Conservation (phyloP, 2,888 invertebrate genomes). For the Graphium colonna region DNA sequence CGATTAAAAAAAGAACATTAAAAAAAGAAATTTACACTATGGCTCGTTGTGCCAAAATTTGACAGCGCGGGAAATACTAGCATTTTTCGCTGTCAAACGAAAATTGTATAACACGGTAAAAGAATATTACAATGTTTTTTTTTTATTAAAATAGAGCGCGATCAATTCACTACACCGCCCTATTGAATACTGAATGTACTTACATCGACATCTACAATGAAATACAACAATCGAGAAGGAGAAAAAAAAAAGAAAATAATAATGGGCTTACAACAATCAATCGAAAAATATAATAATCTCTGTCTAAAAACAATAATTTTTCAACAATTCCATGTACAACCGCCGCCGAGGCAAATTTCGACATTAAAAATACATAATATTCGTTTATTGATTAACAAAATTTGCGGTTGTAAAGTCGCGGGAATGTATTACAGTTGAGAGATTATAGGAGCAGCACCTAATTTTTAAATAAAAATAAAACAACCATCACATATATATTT, state of each 20-base stretch:
- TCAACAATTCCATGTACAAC: conserved; percentile 65
- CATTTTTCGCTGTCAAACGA: too few species aligned
- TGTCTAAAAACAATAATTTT: conserved; percentile 64
- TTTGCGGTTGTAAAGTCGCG: conserved; percentile 29
- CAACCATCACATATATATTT: too few species aligned
- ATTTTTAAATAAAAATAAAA: too few species aligned
- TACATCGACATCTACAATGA: conserved; percentile 42
- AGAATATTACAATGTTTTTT: too few species aligned
- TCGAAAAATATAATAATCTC: conserved; percentile 74
- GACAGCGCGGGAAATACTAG: too few species aligned
- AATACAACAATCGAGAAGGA: conserved; percentile 60
- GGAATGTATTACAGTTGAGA: conserved; percentile 61
- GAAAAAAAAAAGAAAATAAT: conserved; percentile 59
- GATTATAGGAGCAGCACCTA: conserved; percentile 54
- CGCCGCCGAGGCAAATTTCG: conserved; percentile 29
- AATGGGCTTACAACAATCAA: conserved; percentile 31
- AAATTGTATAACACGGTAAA: too few species aligned
- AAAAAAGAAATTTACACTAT: neutral
- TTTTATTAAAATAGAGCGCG: conserved; percentile 19
- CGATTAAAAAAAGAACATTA: neutral
- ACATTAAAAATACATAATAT: neutral
- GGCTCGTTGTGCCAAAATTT: neutral
- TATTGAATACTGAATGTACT: conserved; percentile 41
- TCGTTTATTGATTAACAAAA: neutral
- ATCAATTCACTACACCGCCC: conserved; percentile 24